Percentiles rank a stretch among this genome's conserved stretches.
phyloP scores from a whole-genome alignment of 1,140 invertebrate genomes.

The Drosophila sturtevanti region DNA sequence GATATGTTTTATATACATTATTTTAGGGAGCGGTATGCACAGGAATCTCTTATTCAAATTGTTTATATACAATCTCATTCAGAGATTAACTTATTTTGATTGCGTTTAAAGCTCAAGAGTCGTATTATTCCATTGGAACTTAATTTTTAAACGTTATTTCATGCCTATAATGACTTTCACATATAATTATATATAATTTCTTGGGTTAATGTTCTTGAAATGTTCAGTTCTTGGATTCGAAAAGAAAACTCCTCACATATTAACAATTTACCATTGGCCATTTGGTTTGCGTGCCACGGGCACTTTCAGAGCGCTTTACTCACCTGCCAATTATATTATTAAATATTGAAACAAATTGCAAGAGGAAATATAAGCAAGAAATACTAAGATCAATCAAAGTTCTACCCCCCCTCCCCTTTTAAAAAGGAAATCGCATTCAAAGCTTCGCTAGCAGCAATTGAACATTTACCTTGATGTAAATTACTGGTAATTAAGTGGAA shows the following conservation, averaged over 20 bases:
- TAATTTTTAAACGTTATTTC: too few species aligned
- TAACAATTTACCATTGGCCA: background rate
- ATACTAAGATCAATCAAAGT: slow-evolving; percentile 1
- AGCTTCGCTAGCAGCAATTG: background rate
- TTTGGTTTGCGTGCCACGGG: background rate
- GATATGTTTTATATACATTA: too few species aligned
- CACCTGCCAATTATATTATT: background rate
- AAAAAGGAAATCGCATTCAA: background rate
- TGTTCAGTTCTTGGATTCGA: background rate
- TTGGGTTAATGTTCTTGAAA: background rate
- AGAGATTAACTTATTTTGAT: too few species aligned
- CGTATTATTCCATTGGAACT: too few species aligned
- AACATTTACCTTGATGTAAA: background rate
- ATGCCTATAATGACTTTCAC: background rate
- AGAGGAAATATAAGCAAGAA: background rate
- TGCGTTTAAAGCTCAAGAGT: too few species aligned
- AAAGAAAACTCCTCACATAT: background rate
- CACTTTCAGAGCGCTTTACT: background rate
- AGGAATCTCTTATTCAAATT: too few species aligned
- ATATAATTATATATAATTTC: background rate
- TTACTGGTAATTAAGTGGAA: background rate
- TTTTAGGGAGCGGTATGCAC: too few species aligned
- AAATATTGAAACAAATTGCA: slow-evolving; percentile 1
- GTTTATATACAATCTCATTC: too few species aligned
- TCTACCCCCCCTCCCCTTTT: background rate